Conservation (phyloP, 1,140 invertebrate species). For the Muscidifurax raptorellus region DNA sequence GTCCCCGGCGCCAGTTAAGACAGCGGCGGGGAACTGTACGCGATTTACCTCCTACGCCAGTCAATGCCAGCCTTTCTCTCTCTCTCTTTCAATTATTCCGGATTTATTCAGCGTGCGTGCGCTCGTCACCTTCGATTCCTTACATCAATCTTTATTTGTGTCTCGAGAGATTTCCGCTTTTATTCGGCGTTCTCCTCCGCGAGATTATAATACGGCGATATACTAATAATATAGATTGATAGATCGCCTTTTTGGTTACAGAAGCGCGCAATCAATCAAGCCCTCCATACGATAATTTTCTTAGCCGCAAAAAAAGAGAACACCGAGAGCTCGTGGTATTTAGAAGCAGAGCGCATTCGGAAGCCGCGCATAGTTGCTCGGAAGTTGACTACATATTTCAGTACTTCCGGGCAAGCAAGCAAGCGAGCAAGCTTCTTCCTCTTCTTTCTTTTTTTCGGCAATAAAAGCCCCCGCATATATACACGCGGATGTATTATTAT, state of each 20-base stretch:
- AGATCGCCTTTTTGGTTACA: background rate
- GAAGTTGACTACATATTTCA: slow-evolving; percentile 62
- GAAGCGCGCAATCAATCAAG: background rate
- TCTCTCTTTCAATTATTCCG: slow-evolving; percentile 52
- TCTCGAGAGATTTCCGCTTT: background rate
- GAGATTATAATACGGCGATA: background rate
- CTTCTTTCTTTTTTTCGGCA: slow-evolving; percentile 60
- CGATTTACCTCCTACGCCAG: slow-evolving; percentile 54
- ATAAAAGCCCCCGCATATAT: slow-evolving; percentile 57
- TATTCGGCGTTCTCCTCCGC: background rate
- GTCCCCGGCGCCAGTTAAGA: slow-evolving; percentile 71
- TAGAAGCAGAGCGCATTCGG: slow-evolving; percentile 7
- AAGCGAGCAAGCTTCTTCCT: background rate
- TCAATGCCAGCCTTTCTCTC: slow-evolving; percentile 52
- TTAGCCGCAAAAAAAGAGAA: slow-evolving; percentile 11
- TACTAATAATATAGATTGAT: background rate
- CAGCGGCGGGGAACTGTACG: slow-evolving; percentile 58
- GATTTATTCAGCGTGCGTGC: slow-evolving; percentile 40
- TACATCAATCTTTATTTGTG: slow-evolving; percentile 48
- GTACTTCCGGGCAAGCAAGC: slow-evolving; percentile 54
- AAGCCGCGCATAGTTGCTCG: slow-evolving; percentile 50
- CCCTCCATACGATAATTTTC: slow-evolving; percentile 9
- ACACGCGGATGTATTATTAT: slow-evolving; percentile 31
- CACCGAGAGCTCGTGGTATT: background rate
- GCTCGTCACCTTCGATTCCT: slow-evolving; percentile 32